A percentile compares a stretch with the other conserved stretches of the same genome.
Evolutionary conservation across 37 sponge, comb jelly and placozoan species (phyloP).

Genomic region (Theonella swinhoei): DNA sequence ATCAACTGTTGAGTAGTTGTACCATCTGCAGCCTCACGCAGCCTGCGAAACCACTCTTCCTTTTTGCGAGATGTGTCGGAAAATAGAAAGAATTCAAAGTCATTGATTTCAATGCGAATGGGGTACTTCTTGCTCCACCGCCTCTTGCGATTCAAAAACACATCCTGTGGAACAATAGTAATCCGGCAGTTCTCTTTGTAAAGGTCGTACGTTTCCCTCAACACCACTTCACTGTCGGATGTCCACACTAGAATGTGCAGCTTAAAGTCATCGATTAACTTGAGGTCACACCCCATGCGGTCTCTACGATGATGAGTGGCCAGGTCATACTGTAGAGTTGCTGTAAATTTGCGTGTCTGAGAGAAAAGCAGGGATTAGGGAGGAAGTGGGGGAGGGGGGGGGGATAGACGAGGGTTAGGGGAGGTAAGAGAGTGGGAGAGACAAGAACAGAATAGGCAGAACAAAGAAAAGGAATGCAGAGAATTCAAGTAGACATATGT

Average conservation of each 20-base stretch:
- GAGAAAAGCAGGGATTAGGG: background rate
- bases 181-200: constrained; percentile 17
- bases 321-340: constrained; percentile 32
- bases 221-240: background rate
- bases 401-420: background rate
- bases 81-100: constrained; percentile 53
- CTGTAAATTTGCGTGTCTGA: constrained; percentile 48
- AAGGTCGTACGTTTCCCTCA: constrained; percentile 1
- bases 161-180: constrained; percentile 50
- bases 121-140: constrained; percentile 92
- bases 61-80: constrained; percentile 53
- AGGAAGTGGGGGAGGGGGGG: too few species aligned
- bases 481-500: background rate
- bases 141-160: constrained; percentile 70
- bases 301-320: constrained; percentile 48
- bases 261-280: constrained; percentile 38
- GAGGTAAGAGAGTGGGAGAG: background rate
- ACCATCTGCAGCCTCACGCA: constrained; percentile 40
- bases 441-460: background rate
- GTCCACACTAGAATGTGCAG: constrained; percentile 24
- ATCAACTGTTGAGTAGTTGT: constrained; percentile 14
- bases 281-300: background rate
- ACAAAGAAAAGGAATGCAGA: background rate
- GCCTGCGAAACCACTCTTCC: constrained; percentile 80
- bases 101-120: constrained; percentile 23